Evolutionary conservation across 2,888 invertebrate species (phyloP).

Genomic region (Melinaea menophilus): DNA sequence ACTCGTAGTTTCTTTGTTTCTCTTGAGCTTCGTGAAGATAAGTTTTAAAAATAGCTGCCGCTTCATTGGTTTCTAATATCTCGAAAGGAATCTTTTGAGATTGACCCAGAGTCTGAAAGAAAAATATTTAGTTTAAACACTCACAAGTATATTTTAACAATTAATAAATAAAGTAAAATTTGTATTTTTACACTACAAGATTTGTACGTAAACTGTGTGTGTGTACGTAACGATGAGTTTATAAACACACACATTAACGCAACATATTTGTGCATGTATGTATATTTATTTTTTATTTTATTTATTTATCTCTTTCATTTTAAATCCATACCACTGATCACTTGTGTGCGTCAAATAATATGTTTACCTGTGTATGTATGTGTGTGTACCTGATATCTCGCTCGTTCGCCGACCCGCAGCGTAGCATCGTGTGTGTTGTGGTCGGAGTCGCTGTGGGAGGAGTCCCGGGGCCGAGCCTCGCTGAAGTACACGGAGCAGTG

Average conservation of each 20-base stretch:
- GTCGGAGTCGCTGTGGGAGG: constrained; percentile 73
- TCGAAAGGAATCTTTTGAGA: constrained; percentile 91
- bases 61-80: constrained; percentile 92
- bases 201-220: no score
- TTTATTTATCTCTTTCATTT: no score
- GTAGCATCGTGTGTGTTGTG: constrained; percentile 62
- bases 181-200: no score
- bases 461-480: constrained; percentile 84
- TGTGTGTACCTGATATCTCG: constrained; percentile 53
- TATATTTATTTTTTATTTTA: no score
- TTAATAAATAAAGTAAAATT: no score
- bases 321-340: no score
- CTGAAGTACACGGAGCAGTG: constrained; percentile 96
- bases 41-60: constrained; percentile 94
- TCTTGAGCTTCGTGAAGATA: constrained; percentile 94
- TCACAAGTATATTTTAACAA: no score
- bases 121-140: constrained; percentile 1
- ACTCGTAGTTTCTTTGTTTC: constrained; percentile 95
- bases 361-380: background rate
- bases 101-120: constrained; percentile 63
- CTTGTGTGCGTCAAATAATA: no score
- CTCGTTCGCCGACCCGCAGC: constrained; percentile 64
- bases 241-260: no score
- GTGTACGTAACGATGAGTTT: no score
- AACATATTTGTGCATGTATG: no score